Base-by-base conservation (phyloP, 2,797 vertebrate genomes). In the Oophaga sylvatica region DNA sequence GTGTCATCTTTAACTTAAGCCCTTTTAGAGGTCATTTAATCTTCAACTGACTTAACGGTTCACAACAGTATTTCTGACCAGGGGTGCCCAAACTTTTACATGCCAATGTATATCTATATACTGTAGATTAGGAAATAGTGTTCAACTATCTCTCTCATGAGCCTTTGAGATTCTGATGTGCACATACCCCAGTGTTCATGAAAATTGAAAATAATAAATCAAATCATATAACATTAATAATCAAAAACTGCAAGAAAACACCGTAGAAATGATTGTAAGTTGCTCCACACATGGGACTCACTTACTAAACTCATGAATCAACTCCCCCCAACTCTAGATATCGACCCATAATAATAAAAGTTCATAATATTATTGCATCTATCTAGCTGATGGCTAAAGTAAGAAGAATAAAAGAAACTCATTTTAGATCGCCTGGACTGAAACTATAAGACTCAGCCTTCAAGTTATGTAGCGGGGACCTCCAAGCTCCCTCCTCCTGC, bases 391-490 rank as follows among this genome's bases (percentile, higher is more conserved):
- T 77, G 75, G 75, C 45, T 26, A 77, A 56, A 77, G 53, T 75
- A 53, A 20, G 12, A 56, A 77, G 75, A 29, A 77, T 13, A 56
- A 56, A 77, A 77, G 75, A 56, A 75, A 77, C 48, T 77, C 75
- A 77, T 77, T 77, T 77, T 48, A 56, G 48, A 56, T 77, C 6
- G 48, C 48, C 75, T 56, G 75, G 75, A 56, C 71, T n/a, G 9
- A 75, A 75, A 75, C 75, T 56, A 77, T 77, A 77, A 77, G 56
- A 53, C 48, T 77, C 48, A 76, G 73, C 73, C 73, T 76, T 76
- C 20, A 13, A 48, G 73, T 76, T 22, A 77, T 16, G 75, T 53
- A 53, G 35, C 75, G 12, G 45, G 75, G 75, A 77, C 75, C n/a
- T 56, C 12, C 5, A 20, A 53, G 41, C 41, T 20, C 71, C 71